These are phyloP conservation scores for Malurus leucopterus DNA, from an alignment of 2,797 vertebrate species.

Conservation along the genomic window DNA sequence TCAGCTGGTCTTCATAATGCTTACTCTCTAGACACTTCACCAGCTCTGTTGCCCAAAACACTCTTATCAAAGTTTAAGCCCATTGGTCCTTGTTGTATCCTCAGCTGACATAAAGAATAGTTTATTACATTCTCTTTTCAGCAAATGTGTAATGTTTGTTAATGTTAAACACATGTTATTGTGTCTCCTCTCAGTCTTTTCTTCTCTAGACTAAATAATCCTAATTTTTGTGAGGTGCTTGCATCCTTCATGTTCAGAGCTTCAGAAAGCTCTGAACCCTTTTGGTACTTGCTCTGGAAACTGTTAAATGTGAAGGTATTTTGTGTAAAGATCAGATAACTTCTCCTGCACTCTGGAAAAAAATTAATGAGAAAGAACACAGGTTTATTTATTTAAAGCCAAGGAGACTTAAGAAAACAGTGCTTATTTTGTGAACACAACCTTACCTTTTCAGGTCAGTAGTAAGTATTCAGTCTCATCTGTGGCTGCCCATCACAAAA, in stretches of 20 bases:
- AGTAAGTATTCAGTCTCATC: not conserved
- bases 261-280: not conserved
- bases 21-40: not conserved
- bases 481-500: not conserved
- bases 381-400: not conserved
- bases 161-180: not conserved
- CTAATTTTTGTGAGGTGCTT: not conserved
- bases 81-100: not conserved
- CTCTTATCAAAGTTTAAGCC: not conserved
- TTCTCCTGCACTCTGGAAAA: not conserved
- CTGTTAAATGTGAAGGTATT: not conserved
- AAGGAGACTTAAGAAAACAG: not conserved
- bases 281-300: not conserved
- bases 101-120: not conserved
- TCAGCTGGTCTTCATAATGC: not conserved
- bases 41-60: not conserved
- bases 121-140: not conserved
- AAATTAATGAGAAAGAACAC: not conserved
- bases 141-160: not conserved
- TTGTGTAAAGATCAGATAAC: not conserved
- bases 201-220: not conserved
- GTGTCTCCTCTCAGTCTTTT: not conserved
- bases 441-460: not conserved
- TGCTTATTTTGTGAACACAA: not conserved
- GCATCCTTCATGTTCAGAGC: not conserved